Base-by-base conservation (phyloP, 1,140 invertebrate species). In the Drosophila kurseongensis region DNA sequence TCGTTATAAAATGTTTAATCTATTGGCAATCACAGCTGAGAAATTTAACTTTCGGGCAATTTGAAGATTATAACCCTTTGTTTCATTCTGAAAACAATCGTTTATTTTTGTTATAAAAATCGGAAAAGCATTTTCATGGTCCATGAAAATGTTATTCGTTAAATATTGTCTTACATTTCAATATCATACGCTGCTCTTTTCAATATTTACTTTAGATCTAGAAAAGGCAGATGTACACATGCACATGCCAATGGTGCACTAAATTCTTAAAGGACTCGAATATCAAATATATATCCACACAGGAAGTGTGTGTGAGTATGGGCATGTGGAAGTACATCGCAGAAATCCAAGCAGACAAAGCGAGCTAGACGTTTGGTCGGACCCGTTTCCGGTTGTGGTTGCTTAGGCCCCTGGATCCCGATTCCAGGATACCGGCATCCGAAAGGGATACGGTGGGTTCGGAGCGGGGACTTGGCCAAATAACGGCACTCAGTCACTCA, bases 321-420 rank as follows among this genome's bases (percentile, higher is more conserved):
- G 14, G 29, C 14, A 8, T 35, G 50, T 45, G 63, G 23, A 35
- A 38, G 18, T 35, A 71, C 44, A 71, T 41, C 52, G 18, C 29
- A 48, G 38, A 50, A 58, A 52, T 68, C 36, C 66, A 36, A 48
- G 68, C 66, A 71, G 68, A 71, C 66, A 71, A 71, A 71, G 68
- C 67, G 51, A 50, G 51, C 65, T 54, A 69, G 68, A 59, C 57
- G 57, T 72, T 54, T 68, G 68, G 65, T 78, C 58, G 68, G 50
- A 71, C 65, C 66, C 52, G 68, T 71, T 71, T 65, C 77, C 72
- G 67, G 79, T 75, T 82, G 79, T 51, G 79, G 79, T 82, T 82
- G 67, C 60, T 82, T 75, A 65, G 75, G 68, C 71, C 50, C 48
- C 29, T 45, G 42, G 66, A 57, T 71, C 47, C 65, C 29, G 47